A percentile compares a stretch with the other conserved stretches of the same genome.
Evolutionary conservation across 30 jellyfish, hydroid and myxozoan genomes (phyloP).

Genomic region (Aurelia sp.): DNA sequence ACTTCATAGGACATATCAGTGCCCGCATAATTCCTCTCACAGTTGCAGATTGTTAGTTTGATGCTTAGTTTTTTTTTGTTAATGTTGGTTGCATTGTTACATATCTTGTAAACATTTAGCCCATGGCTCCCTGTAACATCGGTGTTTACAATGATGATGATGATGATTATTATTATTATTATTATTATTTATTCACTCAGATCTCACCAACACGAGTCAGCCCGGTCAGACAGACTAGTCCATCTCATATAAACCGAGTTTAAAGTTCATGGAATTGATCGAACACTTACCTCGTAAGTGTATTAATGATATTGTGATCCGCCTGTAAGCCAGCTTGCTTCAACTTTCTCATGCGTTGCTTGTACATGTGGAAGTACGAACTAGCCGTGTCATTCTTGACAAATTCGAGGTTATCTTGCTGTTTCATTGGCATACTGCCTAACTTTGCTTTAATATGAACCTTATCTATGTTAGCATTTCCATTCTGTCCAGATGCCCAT

Average conservation of each 20-base stretch:
- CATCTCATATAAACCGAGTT: neutral
- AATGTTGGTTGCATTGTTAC: too few species aligned
- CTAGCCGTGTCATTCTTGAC: slow-evolving; percentile 66
- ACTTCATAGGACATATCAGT: too few species aligned
- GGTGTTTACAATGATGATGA: too few species aligned
- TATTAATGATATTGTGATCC: slow-evolving; percentile 66
- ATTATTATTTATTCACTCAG: neutral
- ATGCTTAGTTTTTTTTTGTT: too few species aligned
- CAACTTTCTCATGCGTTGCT: slow-evolving; percentile 83
- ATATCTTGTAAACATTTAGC: too few species aligned
- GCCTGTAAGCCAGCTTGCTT: slow-evolving; percentile 98
- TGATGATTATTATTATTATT: too few species aligned
- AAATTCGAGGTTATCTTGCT: slow-evolving; percentile 46
- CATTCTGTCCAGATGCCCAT: slow-evolving; percentile 59
- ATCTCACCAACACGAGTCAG: neutral
- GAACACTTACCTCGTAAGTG: slow-evolving; percentile 21
- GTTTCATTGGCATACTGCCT: slow-evolving; percentile 25
- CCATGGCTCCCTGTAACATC: too few species aligned
- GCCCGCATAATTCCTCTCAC: too few species aligned
- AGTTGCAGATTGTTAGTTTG: too few species aligned
- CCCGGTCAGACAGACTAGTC: too few species aligned
- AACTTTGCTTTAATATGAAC: slow-evolving; percentile 16
- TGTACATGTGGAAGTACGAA: slow-evolving; percentile 87
- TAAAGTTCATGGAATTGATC: neutral
- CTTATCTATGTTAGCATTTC: slow-evolving; percentile 11